Evolutionary conservation across 2,888 invertebrate genomes (phyloP).

Genomic region (Hoplodrina blanda): DNA sequence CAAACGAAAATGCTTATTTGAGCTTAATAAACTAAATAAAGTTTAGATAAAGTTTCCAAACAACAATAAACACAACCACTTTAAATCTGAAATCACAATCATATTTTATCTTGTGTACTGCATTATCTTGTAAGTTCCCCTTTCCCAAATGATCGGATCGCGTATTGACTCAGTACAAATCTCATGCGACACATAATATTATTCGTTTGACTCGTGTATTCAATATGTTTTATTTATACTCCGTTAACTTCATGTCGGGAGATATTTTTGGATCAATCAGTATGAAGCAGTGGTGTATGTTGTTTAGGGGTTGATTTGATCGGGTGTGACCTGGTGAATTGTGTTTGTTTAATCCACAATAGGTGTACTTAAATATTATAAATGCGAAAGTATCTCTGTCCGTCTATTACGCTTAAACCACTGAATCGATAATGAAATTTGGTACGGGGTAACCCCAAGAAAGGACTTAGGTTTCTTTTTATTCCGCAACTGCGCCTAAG

Average conservation of each 20-base stretch:
- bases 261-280: constrained; percentile 34
- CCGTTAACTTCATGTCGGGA: constrained; percentile 17
- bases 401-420: too few species aligned
- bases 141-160: constrained; percentile 22
- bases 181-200: constrained; percentile 23
- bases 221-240: constrained; percentile 31
- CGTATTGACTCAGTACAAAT: constrained; percentile 27
- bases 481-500: too few species aligned
- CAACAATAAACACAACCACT: constrained; percentile 6
- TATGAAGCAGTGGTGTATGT: constrained; percentile 27
- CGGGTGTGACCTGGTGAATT: background rate
- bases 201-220: constrained; percentile 26
- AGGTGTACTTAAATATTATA: too few species aligned
- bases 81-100: background rate
- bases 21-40: too few species aligned
- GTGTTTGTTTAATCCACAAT: background rate
- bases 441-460: too few species aligned
- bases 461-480: too few species aligned
- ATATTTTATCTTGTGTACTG: background rate
- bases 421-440: too few species aligned
- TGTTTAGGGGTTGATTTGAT: constrained; percentile 16
- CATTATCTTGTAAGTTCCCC: constrained; percentile 5
- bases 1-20: too few species aligned
- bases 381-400: too few species aligned
- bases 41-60: background rate